Evolutionary conservation across 2,797 vertebrate species (phyloP).

Genomic region (Fundulus diaphanus): DNA sequence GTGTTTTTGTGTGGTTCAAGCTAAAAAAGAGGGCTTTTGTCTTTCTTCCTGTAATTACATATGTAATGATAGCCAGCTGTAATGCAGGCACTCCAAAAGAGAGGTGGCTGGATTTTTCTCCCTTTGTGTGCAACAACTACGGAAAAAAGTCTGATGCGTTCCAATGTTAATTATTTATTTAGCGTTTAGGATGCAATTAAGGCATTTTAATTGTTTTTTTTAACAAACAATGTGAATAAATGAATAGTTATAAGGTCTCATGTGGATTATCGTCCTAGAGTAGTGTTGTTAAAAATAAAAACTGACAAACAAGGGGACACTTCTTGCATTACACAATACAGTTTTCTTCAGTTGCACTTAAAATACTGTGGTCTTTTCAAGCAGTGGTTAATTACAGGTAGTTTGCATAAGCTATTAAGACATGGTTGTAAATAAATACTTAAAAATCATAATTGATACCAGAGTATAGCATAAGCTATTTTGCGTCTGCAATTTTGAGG

Average conservation of each 20-base stretch:
- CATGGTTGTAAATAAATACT: background rate
- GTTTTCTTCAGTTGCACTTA: background rate
- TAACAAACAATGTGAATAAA: slow-evolving; percentile 2
- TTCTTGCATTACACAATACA: background rate
- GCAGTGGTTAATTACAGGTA: background rate
- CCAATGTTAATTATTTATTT: background rate
- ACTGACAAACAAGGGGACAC: background rate
- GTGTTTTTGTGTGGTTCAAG: slow-evolving; percentile 25
- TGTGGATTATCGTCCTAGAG: background rate
- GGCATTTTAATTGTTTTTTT: slow-evolving; percentile 8
- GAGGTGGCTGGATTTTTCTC: background rate
- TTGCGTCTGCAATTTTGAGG: too few relatives aligned
- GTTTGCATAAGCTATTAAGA: background rate
- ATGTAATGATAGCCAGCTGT: background rate
- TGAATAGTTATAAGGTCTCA: background rate
- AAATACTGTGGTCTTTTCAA: background rate
- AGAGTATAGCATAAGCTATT: too few relatives aligned
- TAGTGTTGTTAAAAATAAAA: background rate
- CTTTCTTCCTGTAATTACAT: slow-evolving; percentile 4
- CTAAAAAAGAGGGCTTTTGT: slow-evolving; percentile 12
- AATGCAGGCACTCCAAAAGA: background rate
- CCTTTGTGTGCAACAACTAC: background rate
- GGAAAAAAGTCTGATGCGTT: background rate
- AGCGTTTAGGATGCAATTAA: background rate
- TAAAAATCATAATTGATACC: background rate